Conservation (phyloP, 2,888 invertebrate genomes). For the Lingula anatina region DNA sequence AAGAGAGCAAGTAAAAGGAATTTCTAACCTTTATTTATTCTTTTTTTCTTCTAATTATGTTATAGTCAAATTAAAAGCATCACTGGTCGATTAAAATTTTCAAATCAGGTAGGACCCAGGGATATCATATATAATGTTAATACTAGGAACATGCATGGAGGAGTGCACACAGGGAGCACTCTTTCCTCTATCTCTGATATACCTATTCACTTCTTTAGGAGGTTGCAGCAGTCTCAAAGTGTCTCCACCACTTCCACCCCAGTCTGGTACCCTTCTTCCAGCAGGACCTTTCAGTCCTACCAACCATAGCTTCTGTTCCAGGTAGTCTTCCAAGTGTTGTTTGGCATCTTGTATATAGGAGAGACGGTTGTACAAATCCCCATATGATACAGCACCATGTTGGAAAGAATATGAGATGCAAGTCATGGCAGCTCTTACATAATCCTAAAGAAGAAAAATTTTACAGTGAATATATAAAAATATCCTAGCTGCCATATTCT, state of each 20-base stretch:
- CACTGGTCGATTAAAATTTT: not conserved
- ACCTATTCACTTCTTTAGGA: constrained; percentile 42
- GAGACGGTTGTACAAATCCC: constrained; percentile 34
- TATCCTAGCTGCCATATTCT: no score
- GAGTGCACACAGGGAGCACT: no score
- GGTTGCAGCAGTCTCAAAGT: constrained; percentile 52
- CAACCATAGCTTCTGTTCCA: no score
- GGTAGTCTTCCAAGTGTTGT: constrained; percentile 46
- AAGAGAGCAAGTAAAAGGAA: no score
- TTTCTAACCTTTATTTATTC: no score
- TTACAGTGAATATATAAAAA: not conserved
- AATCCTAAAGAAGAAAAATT: constrained; percentile 41
- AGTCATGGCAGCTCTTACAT: constrained; percentile 51
- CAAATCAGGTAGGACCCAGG: not conserved
- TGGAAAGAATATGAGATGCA: constrained; percentile 50
- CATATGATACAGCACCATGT: constrained; percentile 42
- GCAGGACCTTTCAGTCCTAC: constrained; percentile 7
- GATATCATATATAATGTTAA: constrained; percentile 4
- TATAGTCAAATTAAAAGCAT: not conserved
- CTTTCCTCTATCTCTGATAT: no score
- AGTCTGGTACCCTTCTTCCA: constrained; percentile 10
- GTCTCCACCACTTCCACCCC: constrained; percentile 12
- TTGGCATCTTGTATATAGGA: constrained; percentile 40
- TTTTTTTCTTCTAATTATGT: not conserved
- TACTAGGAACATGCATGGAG: no score